phyloP scores from a whole-genome alignment of 1,140 invertebrate species.

The Bombus picipes region DNA sequence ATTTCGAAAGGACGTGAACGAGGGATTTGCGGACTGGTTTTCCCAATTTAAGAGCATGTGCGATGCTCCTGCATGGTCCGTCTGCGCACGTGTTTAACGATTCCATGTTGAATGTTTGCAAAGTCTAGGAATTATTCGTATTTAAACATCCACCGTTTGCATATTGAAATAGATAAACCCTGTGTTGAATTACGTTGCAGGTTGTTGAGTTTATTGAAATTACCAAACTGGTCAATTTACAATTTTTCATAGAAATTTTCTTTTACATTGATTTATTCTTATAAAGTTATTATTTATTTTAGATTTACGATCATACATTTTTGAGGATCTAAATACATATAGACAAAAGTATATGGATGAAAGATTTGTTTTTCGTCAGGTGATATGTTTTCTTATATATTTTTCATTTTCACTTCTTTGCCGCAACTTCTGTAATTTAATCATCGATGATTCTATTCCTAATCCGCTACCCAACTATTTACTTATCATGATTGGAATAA shows the following conservation, averaged over 20 bases:
- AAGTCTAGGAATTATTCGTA: too few species aligned
- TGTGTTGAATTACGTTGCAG: not conserved
- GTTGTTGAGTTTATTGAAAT: not conserved
- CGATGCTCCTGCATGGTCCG: not conserved
- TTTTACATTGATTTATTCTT: too few species aligned
- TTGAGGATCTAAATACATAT: too few species aligned
- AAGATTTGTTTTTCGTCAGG: too few species aligned
- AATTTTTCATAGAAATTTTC: not conserved
- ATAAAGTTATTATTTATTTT: too few species aligned
- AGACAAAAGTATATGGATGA: too few species aligned
- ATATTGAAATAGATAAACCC: too few species aligned
- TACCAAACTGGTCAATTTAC: not conserved
- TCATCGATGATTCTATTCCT: not conserved
- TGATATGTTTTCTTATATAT: too few species aligned
- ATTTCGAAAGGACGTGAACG: conserved; percentile 4
- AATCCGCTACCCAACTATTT: not conserved
- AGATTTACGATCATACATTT: too few species aligned
- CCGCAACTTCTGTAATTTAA: not conserved
- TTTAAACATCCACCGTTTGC: too few species aligned
- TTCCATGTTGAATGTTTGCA: too few species aligned
- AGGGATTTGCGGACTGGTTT: conserved; percentile 10
- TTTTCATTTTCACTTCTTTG: too few species aligned
- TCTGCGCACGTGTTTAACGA: not conserved
- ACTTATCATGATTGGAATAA: not conserved
- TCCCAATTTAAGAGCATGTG: not conserved